A percentile compares a stretch with the other conserved stretches of the same genome.
Conservation (phyloP, 2,888 invertebrate genomes). For the Agriotes lineatus region DNA sequence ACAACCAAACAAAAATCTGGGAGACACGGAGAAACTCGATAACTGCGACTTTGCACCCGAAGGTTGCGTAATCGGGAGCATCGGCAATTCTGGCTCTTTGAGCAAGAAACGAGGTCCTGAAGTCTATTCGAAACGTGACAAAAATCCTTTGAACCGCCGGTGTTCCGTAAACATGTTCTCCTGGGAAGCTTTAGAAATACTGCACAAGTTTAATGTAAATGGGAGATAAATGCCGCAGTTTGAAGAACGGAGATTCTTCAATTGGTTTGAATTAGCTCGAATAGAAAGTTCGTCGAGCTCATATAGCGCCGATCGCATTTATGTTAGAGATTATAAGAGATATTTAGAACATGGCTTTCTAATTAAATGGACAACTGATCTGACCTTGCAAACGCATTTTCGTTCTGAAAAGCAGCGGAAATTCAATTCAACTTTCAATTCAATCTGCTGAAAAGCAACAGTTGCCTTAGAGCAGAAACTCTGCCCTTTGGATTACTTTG, state of each 20-base stretch:
- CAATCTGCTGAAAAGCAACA: too few species aligned
- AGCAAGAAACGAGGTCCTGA: constrained; percentile 7
- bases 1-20: background rate
- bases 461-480: too few species aligned
- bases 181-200: constrained; percentile 14
- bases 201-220: constrained; percentile 11
- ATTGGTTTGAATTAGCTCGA: background rate
- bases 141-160: constrained; percentile 11
- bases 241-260: background rate
- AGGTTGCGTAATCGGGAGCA: background rate
- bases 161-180: constrained; percentile 11
- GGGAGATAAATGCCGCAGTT: constrained; percentile 1
- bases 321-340: too few species aligned
- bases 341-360: too few species aligned
- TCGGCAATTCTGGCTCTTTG: background rate
- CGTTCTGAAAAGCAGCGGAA: too few species aligned
- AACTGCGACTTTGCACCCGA: background rate
- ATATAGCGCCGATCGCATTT: background rate
- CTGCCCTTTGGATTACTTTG: too few species aligned
- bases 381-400: too few species aligned
- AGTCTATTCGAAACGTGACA: constrained; percentile 23
- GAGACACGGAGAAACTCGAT: background rate
- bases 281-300: background rate
- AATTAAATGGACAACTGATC: too few species aligned
- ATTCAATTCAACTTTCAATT: too few species aligned